A percentile compares a stretch with the other conserved stretches of the same genome.
These are phyloP conservation scores for Drosophila histrio DNA, from an alignment of 2,888 invertebrate species.

Conservation along the genomic window DNA sequence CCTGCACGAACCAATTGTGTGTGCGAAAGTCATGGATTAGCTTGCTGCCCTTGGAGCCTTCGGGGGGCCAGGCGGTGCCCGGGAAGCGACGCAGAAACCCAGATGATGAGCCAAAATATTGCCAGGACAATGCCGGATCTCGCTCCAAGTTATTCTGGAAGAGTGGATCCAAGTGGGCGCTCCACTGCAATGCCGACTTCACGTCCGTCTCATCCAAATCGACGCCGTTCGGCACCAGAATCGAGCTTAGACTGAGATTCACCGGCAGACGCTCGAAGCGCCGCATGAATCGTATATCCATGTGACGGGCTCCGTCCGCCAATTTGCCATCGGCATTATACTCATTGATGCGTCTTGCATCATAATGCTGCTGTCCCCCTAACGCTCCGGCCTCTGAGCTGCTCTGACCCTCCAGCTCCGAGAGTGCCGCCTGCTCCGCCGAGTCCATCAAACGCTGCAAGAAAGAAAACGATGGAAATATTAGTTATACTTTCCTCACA, in stretches of 20 bases:
- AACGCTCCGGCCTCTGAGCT: constrained; percentile 46
- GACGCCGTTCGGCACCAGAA: constrained; percentile 90
- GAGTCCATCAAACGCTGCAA: constrained; percentile 95
- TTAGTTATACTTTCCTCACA: not conserved
- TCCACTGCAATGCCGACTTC: constrained; percentile 96
- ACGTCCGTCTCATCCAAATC: constrained; percentile 88
- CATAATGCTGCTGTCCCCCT: constrained; percentile 87
- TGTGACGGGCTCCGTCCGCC: constrained; percentile 89
- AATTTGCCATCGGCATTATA: constrained; percentile 91
- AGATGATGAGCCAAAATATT: constrained; percentile 98
- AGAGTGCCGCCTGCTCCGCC: constrained; percentile 93
- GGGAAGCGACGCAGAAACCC: constrained; percentile 98
- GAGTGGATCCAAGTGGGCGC: constrained; percentile 94
- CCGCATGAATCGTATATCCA: constrained; percentile 90
- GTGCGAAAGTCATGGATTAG: constrained; percentile 97
- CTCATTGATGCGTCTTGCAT: constrained; percentile 92
- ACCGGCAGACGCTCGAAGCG: constrained; percentile 95
- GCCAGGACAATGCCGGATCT: constrained; percentile 98
- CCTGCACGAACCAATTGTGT: constrained; percentile 98
- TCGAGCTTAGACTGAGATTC: constrained; percentile 93
- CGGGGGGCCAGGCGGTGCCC: constrained; percentile 95
- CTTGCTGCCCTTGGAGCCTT: constrained; percentile 90
- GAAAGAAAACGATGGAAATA: not conserved
- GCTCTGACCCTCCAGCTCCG: constrained; percentile 86
- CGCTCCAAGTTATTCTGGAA: constrained; percentile 95